Conservation (phyloP, 2,113 vertebrate species). For the Micronycteris hirsuta region DNA sequence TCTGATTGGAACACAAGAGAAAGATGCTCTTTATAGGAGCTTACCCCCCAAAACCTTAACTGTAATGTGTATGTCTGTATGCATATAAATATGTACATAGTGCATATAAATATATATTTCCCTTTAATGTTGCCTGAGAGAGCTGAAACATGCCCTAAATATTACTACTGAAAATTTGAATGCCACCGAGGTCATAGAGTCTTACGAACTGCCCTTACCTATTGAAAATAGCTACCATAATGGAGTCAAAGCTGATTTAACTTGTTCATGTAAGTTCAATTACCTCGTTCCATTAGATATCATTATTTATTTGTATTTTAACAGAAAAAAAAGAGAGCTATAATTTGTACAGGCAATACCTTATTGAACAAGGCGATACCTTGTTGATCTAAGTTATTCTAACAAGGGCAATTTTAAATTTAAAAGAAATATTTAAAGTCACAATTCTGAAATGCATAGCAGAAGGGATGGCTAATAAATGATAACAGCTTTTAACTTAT, state of each 20-base stretch:
- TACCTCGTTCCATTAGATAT: not conserved
- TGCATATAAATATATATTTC: not conserved
- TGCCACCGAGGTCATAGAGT: not conserved
- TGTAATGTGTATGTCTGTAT: not conserved
- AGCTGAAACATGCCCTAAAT: too few relatives aligned
- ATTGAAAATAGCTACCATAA: not conserved
- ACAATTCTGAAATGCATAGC: not conserved
- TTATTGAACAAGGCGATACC: not conserved
- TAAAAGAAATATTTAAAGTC: not conserved
- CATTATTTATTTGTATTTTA: not conserved
- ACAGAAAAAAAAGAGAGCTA: not conserved
- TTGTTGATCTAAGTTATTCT: not conserved
- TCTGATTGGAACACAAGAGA: not conserved
- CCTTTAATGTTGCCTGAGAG: not conserved
- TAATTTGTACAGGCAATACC: not conserved
- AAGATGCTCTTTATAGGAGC: not conserved
- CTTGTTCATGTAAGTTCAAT: not conserved
- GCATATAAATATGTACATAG: not conserved
- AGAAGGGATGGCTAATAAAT: not conserved
- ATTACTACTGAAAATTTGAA: not conserved
- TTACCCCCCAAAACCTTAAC: not conserved
- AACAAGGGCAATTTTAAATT: conserved; percentile 25
- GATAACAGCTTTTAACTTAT: not conserved
- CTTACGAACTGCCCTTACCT: not conserved
- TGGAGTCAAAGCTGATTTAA: not conserved